Evolutionary conservation across 2,888 invertebrate genomes (phyloP).

Genomic region (Trichopria drosophilae): DNA sequence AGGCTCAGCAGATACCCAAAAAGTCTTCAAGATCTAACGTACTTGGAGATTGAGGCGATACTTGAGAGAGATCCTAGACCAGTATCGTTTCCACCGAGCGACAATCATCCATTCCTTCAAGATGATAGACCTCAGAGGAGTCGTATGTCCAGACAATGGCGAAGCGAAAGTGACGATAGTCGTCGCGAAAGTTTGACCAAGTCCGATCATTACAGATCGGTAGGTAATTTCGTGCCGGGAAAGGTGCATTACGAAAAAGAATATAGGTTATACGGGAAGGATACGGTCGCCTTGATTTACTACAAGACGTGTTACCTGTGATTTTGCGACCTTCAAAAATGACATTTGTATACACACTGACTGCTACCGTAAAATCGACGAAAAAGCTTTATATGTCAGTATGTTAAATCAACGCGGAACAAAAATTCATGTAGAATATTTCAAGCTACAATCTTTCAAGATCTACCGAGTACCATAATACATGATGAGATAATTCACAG

Average conservation of each 20-base stretch:
- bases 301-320: constrained; percentile 58
- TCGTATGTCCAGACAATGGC: too few relatives aligned
- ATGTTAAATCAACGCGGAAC: too few relatives aligned
- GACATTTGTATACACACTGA: too few relatives aligned
- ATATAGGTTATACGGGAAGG: constrained; percentile 55
- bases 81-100: constrained; percentile 12
- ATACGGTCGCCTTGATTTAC: constrained; percentile 56
- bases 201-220: constrained; percentile 40
- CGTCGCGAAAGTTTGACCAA: constrained; percentile 46
- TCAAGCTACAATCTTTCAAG: too few relatives aligned
- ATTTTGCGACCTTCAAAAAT: too few relatives aligned
- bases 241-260: constrained; percentile 56
- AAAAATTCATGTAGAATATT: too few relatives aligned
- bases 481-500: too few relatives aligned
- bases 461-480: too few relatives aligned
- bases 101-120: constrained; percentile 22
- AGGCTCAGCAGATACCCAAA: constrained; percentile 44
- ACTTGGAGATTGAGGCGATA: constrained; percentile 51
- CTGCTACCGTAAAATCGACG: too few relatives aligned
- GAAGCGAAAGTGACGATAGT: constrained; percentile 45
- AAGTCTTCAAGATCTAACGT: constrained; percentile 52
- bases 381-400: too few relatives aligned
- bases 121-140: constrained; percentile 31
- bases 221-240: constrained; percentile 49
- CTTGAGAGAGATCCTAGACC: constrained; percentile 42